These are phyloP conservation scores for Sesamia nonagrioides DNA, from an alignment of 1,140 invertebrate genomes.

Conservation along the genomic window DNA sequence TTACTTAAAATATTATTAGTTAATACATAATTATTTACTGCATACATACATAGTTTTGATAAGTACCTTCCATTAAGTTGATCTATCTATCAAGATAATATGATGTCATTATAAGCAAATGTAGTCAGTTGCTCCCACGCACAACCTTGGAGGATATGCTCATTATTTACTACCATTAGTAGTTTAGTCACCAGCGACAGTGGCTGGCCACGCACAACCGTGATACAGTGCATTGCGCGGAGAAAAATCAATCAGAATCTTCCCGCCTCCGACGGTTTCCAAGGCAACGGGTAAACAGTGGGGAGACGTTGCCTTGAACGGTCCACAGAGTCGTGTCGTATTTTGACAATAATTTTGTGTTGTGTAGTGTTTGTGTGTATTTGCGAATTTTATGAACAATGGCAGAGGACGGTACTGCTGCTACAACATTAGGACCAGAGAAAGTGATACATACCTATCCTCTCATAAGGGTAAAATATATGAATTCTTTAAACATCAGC, in stretches of 20 bases:
- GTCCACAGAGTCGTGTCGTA: slow-evolving; percentile 57
- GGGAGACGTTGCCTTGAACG: slow-evolving; percentile 68
- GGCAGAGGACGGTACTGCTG: slow-evolving; percentile 78
- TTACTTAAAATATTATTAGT: no score
- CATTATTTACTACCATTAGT: slow-evolving; percentile 48
- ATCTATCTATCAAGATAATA: slow-evolving; percentile 4
- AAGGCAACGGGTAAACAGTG: slow-evolving; percentile 84
- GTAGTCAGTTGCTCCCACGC: slow-evolving; percentile 54
- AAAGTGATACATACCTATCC: slow-evolving; percentile 93
- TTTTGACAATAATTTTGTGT: slow-evolving; percentile 57
- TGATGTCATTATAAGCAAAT: slow-evolving; percentile 41
- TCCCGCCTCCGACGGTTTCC: slow-evolving; percentile 77
- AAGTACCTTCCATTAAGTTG: not conserved
- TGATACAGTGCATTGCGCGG: slow-evolving; percentile 48
- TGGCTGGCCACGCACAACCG: slow-evolving; percentile 38
- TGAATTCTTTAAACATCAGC: slow-evolving; percentile 16
- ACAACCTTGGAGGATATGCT: slow-evolving; percentile 55
- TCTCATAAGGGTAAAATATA: slow-evolving; percentile 89
- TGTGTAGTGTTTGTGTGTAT: slow-evolving; percentile 53
- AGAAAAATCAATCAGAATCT: slow-evolving; percentile 84
- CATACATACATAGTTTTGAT: not conserved
- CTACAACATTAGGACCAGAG: slow-evolving; percentile 85
- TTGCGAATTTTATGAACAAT: slow-evolving; percentile 67
- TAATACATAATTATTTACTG: no score
- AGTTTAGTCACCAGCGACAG: slow-evolving; percentile 43